A percentile compares a stretch with the other conserved stretches of the same genome.
Evolutionary conservation across 2,797 vertebrate species (phyloP).

Genomic region (Limosa lapponica): DNA sequence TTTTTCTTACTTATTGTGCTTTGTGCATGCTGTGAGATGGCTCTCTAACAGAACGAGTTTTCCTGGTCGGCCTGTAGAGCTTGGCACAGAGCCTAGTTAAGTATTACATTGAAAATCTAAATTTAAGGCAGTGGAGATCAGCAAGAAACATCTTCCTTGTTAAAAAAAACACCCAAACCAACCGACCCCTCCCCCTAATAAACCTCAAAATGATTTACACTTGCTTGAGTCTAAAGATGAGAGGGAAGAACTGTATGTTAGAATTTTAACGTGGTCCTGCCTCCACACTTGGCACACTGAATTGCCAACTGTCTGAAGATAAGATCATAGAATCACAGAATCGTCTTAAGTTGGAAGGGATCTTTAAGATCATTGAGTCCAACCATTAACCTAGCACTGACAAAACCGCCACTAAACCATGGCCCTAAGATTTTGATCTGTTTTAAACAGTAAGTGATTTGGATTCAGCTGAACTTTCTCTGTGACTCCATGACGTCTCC

Average conservation of each 20-base stretch:
- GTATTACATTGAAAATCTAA: background rate
- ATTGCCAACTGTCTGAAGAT: background rate
- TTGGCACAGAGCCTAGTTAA: background rate
- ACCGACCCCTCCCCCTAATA: fast-evolving
- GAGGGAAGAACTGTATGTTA: background rate
- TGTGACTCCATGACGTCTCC: background rate
- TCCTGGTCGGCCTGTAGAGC: background rate
- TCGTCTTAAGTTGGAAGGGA: background rate
- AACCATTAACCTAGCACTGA: background rate
- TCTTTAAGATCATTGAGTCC: background rate
- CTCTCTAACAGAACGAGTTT: background rate
- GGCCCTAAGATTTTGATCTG: background rate
- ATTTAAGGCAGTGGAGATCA: background rate
- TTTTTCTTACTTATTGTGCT: background rate
- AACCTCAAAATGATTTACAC: background rate
- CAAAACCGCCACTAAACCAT: background rate
- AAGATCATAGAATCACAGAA: background rate
- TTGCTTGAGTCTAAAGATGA: background rate
- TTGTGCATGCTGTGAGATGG: background rate
- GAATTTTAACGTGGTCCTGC: background rate
- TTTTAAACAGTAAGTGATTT: background rate
- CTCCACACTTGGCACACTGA: background rate
- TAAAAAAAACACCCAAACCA: background rate
- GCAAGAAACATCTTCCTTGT: background rate
- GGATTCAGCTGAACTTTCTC: background rate